Conservation (phyloP, 2,888 invertebrate genomes). For the Cotesia congregata region DNA sequence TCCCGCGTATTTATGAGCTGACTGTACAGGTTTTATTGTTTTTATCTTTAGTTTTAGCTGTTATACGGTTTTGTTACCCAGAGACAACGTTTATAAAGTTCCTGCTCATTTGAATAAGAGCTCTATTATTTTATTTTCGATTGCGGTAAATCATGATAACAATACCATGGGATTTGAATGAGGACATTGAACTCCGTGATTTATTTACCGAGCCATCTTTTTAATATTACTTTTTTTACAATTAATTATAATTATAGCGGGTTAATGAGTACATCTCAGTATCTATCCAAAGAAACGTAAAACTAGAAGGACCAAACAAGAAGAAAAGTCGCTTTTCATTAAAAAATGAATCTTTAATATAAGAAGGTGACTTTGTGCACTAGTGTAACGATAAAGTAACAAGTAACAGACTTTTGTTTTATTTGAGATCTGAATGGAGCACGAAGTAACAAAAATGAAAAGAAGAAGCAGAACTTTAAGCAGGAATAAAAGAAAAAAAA, state of each 20-base stretch:
- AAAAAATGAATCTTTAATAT: not conserved
- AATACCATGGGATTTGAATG: not conserved
- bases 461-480: not conserved
- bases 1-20: conserved; percentile 17
- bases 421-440: not conserved
- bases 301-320: not conserved
- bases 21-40: conserved; percentile 5
- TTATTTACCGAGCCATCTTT: not conserved
- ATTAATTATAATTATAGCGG: not conserved
- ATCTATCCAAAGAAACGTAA: not conserved
- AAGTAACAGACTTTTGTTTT: not conserved
- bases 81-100: not conserved
- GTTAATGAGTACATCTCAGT: not conserved
- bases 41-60: not conserved
- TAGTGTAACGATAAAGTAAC: not conserved
- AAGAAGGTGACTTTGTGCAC: not conserved
- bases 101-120: not conserved
- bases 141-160: not conserved
- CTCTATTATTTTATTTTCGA: not conserved
- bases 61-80: conserved; percentile 10
- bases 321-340: not conserved
- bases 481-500: not conserved
- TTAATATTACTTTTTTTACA: not conserved
- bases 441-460: not conserved
- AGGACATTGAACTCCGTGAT: not conserved